Percentiles rank a stretch among this genome's conserved stretches.
Conservation (phyloP, 2,797 vertebrate genomes). For the Macroramphosus scolopax region DNA sequence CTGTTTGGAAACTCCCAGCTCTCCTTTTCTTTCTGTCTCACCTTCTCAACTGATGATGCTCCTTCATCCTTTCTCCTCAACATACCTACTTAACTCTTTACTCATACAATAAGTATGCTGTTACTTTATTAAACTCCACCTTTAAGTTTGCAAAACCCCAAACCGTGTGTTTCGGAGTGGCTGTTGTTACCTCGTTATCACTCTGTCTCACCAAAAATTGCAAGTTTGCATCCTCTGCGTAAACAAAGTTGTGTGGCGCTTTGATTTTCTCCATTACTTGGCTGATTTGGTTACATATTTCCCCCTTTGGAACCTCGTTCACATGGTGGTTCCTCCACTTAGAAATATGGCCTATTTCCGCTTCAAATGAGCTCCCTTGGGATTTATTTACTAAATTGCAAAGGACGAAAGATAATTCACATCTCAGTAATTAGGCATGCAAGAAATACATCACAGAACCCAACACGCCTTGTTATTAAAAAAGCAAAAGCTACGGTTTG, state of each 20-base stretch:
- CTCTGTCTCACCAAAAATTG: conserved; percentile 31
- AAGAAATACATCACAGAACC: conserved; percentile 77
- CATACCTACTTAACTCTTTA: conserved; percentile 12
- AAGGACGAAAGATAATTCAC: conserved; percentile 76
- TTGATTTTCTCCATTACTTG: conserved; percentile 66
- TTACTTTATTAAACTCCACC: conserved; percentile 51
- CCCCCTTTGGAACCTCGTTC: conserved; percentile 61
- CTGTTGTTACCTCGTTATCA: conserved; percentile 31
- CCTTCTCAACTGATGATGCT: too few relatives aligned
- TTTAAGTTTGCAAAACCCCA: conserved; percentile 45
- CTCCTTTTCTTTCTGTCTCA: too few relatives aligned
- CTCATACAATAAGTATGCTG: conserved; percentile 18
- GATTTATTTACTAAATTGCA: conserved; percentile 79
- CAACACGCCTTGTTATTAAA: conserved; percentile 76
- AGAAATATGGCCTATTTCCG: conserved; percentile 76
- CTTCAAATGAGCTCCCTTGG: conserved; percentile 77
- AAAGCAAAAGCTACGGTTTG: conserved; percentile 73
- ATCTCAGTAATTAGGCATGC: conserved; percentile 80
- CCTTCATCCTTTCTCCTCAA: conserved; percentile 2
- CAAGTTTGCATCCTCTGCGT: conserved; percentile 36
- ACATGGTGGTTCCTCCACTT: conserved; percentile 62
- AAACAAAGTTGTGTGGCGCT: conserved; percentile 54
- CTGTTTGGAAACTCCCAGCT: too few relatives aligned
- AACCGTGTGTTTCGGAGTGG: conserved; percentile 13
- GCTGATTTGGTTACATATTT: conserved; percentile 65